These are phyloP conservation scores for Parapsyche elsis DNA, from an alignment of 1,140 invertebrate species.

Conservation along the genomic window DNA sequence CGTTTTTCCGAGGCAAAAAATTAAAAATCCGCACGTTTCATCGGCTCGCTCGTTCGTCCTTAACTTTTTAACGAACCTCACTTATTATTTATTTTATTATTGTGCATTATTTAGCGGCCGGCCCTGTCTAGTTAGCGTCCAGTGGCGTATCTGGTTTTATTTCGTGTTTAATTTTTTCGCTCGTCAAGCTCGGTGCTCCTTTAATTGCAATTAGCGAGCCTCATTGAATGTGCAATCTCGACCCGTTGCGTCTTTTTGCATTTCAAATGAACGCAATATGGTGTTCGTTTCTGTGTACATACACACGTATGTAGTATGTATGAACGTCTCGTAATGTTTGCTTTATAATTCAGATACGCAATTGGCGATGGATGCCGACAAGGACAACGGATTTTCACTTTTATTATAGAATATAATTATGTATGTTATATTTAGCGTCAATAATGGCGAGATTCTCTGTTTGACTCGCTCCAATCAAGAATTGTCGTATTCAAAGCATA, in stretches of 20 bases:
- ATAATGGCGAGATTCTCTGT: too few species aligned
- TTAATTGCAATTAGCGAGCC: conserved; percentile 24
- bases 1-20: too few species aligned
- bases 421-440: too few species aligned
- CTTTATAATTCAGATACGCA: neutral
- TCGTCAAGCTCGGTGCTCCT: neutral
- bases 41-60: too few species aligned
- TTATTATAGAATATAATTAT: too few species aligned
- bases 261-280: conserved; percentile 9
- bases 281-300: neutral
- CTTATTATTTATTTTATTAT: too few species aligned
- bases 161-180: neutral
- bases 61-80: too few species aligned
- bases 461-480: too few species aligned
- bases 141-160: neutral
- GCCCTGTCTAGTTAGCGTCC: too few species aligned
- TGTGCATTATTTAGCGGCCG: too few species aligned
- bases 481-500: too few species aligned
- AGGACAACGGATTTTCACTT: neutral
- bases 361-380: neutral
- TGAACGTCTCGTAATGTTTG: neutral
- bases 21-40: too few species aligned
- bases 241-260: neutral
- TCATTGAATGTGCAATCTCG: conserved; percentile 1
- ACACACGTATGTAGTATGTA: neutral